Percentiles rank a stretch among this genome's conserved stretches.
Evolutionary conservation across 2,113 vertebrate species (phyloP).

Genomic region (Aplodontia rufa): DNA sequence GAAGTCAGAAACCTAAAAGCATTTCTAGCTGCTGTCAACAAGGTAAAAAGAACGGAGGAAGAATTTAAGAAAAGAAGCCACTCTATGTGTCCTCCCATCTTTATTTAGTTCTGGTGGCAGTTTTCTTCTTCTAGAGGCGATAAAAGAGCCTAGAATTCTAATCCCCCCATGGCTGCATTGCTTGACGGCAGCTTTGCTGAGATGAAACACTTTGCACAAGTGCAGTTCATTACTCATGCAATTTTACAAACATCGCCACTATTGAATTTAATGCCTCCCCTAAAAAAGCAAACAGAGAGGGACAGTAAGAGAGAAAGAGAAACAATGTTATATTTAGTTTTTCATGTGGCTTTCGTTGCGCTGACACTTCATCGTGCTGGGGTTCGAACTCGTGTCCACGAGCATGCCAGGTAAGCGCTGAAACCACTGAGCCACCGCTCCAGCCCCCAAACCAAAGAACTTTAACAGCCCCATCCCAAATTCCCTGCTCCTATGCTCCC

Average conservation of each 20-base stretch:
- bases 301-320: too few species aligned
- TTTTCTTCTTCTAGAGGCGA: background rate
- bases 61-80: conserved; percentile 44
- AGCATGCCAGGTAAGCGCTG: too few species aligned
- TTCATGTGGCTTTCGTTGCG: too few species aligned
- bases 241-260: background rate
- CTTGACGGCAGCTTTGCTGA: conserved; percentile 50
- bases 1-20: conserved; percentile 26
- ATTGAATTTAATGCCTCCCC: background rate
- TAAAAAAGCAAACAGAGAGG: too few species aligned
- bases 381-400: too few species aligned
- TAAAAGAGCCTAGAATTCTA: conserved; percentile 35
- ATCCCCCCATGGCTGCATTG: conserved; percentile 69
- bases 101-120: conserved; percentile 27
- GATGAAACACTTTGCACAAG: background rate
- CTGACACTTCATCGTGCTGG: too few species aligned
- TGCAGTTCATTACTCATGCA: background rate
- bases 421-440: too few species aligned
- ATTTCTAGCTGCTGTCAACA: conserved; percentile 51
- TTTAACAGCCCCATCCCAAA: background rate
- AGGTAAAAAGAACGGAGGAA: background rate
- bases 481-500: background rate
- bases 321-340: too few species aligned
- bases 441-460: too few species aligned
- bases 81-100: background rate